Percentiles rank a stretch among this genome's conserved stretches.
These are phyloP conservation scores for Bucorvus abyssinicus DNA, from an alignment of 2,797 vertebrate genomes.

Conservation along the genomic window DNA sequence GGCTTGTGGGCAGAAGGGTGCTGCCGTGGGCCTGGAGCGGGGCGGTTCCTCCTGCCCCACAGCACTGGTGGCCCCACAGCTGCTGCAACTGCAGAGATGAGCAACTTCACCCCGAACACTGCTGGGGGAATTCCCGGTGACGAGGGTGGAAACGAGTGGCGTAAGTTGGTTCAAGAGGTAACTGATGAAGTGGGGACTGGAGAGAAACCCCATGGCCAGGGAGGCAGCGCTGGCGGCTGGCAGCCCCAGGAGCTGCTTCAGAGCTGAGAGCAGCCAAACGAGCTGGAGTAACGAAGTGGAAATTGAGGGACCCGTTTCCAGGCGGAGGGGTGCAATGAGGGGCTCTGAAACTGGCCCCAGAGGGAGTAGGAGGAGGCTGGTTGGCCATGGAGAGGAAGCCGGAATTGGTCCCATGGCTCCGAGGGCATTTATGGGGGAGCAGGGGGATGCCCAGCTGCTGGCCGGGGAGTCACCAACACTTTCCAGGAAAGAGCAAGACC, in stretches of 20 bases:
- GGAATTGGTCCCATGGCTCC: neutral
- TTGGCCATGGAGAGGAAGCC: accelerated
- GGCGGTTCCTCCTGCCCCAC: neutral
- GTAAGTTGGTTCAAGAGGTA: neutral
- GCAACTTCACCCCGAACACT: neutral
- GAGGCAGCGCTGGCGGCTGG: neutral
- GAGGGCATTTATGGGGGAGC: neutral
- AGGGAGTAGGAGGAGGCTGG: neutral
- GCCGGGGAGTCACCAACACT: neutral
- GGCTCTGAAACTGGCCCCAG: neutral
- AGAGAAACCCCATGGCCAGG: accelerated
- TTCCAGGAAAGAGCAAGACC: neutral
- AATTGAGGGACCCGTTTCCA: neutral
- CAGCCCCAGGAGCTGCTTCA: neutral
- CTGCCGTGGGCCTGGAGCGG: neutral
- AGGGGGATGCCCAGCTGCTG: neutral
- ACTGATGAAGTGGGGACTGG: accelerated
- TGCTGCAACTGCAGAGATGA: neutral
- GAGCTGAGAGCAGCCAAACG: neutral
- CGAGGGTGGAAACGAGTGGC: neutral
- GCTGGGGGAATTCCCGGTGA: neutral
- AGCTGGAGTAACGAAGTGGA: accelerated
- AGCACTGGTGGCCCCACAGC: accelerated
- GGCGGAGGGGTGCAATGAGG: neutral
- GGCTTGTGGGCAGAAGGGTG: neutral